Evolutionary conservation across 1,140 invertebrate genomes (phyloP), one percentile per base, ranked within the genome.

Genomic region (Trichonephila inaurata): DNA sequence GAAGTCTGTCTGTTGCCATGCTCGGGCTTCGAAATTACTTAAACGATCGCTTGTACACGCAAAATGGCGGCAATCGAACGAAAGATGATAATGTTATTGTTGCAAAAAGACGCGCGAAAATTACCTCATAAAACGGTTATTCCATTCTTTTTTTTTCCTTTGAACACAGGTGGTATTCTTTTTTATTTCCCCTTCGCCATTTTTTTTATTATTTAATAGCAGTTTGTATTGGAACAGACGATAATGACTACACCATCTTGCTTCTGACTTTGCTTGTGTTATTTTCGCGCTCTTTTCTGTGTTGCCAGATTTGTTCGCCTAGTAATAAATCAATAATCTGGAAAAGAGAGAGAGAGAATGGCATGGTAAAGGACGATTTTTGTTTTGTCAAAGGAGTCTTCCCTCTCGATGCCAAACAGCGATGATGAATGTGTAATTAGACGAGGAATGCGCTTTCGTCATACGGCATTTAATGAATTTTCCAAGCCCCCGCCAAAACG

Each of bases 371-470:
- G 33, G 33, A 33, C 40, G 44, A 28, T 90, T 90, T 90, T 90
- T 90, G 89, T 90, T 90, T 90, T 90, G 72, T 90, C 69, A 77
- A 77, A 40, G 72, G 72, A 77, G 28, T 18, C 44, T 8, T 90
- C 89, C 81, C 51, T 24, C 88, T 66, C 44, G 19, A 69, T 61
- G 89, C 72, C 77, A 91, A 83, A 91, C 89, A 58, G 77, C 58
- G 72, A 91, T 91, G 89, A 91, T 91, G 89, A 91, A 91, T 91
- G 89, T 91, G 89, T 83, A 91, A 91, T 91, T 91, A 91, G 89
- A 91, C 89, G 89, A 91, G 61, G 89, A 91, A 91, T 91, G 89
- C 51, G 89, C 89, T 81, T 91, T 91, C 89, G 89, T 91, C 89
- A 91, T 91, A 83, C 77, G 69, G 77, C 89, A 91, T 91, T 91